Conservation (phyloP, 2,888 invertebrate genomes). For the Chrysomela aeneicollis region DNA sequence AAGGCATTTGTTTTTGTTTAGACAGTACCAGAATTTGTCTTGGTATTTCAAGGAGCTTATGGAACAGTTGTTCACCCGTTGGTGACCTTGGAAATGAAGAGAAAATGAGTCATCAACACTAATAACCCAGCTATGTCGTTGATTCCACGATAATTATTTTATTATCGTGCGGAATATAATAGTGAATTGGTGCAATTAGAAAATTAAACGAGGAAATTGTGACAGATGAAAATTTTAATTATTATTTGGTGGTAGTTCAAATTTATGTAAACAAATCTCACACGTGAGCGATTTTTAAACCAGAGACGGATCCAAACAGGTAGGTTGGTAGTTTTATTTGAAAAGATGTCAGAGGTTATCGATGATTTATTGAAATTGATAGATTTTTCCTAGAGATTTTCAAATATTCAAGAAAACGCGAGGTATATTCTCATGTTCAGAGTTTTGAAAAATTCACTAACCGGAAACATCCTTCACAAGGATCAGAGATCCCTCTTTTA, state of each 20-base stretch:
- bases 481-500: no score
- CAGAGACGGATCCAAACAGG: no score
- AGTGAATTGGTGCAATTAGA: not conserved
- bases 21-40: not conserved
- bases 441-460: no score
- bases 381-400: no score
- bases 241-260: not conserved
- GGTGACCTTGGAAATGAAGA: not conserved
- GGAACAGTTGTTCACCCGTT: not conserved
- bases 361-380: no score
- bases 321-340: no score
- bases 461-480: no score
- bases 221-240: not conserved
- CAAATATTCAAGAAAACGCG: no score
- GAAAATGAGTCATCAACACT: not conserved
- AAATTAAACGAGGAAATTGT: not conserved
- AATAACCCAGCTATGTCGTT: not conserved
- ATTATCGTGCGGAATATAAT: not conserved
- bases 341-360: no score
- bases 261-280: not conserved
- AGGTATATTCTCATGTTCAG: no score
- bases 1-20: conserved; percentile 10
- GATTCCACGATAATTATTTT: not conserved
- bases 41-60: not conserved
- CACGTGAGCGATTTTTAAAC: not conserved